Percentiles rank a stretch among this genome's conserved stretches.
phyloP scores from a whole-genome alignment of 2,113 vertebrate species.

The Anolis carolinensis region DNA sequence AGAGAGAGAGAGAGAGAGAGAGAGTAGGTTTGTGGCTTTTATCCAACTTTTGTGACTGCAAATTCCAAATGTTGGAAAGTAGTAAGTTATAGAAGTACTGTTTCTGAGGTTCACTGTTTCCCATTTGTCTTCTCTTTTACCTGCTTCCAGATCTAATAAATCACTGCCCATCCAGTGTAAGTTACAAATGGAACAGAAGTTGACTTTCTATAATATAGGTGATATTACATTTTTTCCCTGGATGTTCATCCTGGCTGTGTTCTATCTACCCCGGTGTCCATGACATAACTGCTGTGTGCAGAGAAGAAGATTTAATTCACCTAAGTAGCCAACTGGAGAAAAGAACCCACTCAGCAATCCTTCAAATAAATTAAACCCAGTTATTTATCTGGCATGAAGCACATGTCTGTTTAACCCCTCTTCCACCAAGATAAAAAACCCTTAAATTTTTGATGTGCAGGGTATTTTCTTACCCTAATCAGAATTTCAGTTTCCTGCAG shows the following conservation, averaged over 20 bases:
- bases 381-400: too few relatives aligned
- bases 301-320: background rate
- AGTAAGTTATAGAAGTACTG: background rate
- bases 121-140: background rate
- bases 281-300: background rate
- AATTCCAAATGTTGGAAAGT: background rate
- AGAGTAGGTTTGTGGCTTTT: background rate
- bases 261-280: background rate
- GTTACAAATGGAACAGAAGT: background rate
- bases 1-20: too few relatives aligned
- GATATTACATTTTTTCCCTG: background rate
- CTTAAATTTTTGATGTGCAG: too few relatives aligned
- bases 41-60: background rate
- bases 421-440: too few relatives aligned
- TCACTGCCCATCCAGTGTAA: background rate
- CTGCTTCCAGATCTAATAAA: background rate
- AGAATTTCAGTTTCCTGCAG: too few relatives aligned
- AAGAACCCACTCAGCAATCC: too few relatives aligned
- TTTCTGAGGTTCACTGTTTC: background rate
- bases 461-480: too few relatives aligned
- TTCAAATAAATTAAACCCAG: too few relatives aligned
- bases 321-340: background rate
- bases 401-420: too few relatives aligned
- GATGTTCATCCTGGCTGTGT: background rate
- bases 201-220: background rate